Base-by-base conservation (phyloP, 2,797 vertebrate species). In the Pipistrellus nathusii region DNA sequence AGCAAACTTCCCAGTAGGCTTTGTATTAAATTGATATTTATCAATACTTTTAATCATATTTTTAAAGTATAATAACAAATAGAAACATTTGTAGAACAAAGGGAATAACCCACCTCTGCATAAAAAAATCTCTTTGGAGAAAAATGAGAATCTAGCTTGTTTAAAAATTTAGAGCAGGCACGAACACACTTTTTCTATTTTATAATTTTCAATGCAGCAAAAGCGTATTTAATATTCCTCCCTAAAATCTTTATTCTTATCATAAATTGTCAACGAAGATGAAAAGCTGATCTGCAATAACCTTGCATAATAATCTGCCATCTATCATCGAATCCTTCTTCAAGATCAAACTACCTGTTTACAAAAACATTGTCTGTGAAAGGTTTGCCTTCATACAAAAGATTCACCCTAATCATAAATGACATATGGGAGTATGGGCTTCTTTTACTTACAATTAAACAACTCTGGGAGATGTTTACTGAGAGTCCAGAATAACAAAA, bases 391-490 rank as follows among this genome's bases (percentile, higher is more conserved):
- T 48, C 48, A 76, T 2, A 32, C 12, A 85, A 89, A 69, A 93
- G n/a, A 72, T 62, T 69, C 32, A 69, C 3, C 21, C 9, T 66
- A 55, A 86, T 78, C 20, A 66, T 17, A 86, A 23, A 55, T 17
- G 25, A 85, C 55, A 38, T 73, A 25, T 46, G 27, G 57, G 25
- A 53, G 5, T 64, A 51, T 53, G 41, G 62, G 21, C 27, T n/a
- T 69, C 51, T 93, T 94, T 78, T 35, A 95, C 85, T 88, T 82
- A 82, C 23, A 91, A 51, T 46, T 44, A 73, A 91, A 83, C 21
- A 69, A 87, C 53, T 77, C 69, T 72, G 32, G 21, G 13, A 18
- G 68, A 3, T 90, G 53, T 76, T 66, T 83, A 66, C 62, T 41
- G 69, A 38, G 3, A 46, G 3, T 75, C 20, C 85, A 69, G 91